These are phyloP conservation scores for Montipora cactus DNA, from an alignment of 64 coral and sea anemone genomes.

Conservation along the genomic window DNA sequence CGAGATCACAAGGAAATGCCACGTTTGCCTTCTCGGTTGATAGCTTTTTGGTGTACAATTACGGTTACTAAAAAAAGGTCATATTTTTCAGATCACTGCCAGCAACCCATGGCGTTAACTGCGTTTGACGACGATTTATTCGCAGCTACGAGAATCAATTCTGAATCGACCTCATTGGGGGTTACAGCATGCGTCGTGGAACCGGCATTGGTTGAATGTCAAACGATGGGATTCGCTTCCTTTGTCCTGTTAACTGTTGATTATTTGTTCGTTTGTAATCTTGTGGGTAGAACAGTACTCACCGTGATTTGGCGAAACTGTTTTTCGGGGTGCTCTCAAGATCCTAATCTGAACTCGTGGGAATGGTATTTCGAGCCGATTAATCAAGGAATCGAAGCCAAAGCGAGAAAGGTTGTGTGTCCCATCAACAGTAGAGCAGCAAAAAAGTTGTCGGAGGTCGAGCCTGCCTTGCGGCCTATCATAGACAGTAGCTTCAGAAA, in stretches of 20 bases:
- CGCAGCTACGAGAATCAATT: slow-evolving; percentile 43
- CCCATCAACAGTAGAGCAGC: neutral
- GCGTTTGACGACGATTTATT: neutral
- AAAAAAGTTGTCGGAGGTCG: neutral
- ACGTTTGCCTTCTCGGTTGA: too few relatives aligned
- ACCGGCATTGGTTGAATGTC: slow-evolving; percentile 46
- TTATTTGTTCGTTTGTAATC: slow-evolving; percentile 41
- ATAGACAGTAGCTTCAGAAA: neutral
- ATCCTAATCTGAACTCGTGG: slow-evolving; percentile 73
- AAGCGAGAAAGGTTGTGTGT: slow-evolving; percentile 60
- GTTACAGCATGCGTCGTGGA: slow-evolving; percentile 63
- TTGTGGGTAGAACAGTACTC: slow-evolving; percentile 31
- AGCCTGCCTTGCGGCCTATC: neutral
- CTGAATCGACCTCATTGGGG: neutral
- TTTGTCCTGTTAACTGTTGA: slow-evolving; percentile 65
- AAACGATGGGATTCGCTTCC: slow-evolving; percentile 46
- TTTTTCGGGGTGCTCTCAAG: slow-evolving; percentile 48
- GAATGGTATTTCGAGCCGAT: slow-evolving; percentile 84
- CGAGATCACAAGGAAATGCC: too few relatives aligned
- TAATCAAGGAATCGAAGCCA: slow-evolving; percentile 65
- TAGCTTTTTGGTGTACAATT: too few relatives aligned
- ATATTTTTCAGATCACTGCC: too few relatives aligned
- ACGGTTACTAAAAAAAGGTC: too few relatives aligned
- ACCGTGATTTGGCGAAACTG: slow-evolving; percentile 75
- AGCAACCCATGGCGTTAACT: neutral